Conservation (phyloP, 2,888 invertebrate species). For the Molorchus minor region DNA sequence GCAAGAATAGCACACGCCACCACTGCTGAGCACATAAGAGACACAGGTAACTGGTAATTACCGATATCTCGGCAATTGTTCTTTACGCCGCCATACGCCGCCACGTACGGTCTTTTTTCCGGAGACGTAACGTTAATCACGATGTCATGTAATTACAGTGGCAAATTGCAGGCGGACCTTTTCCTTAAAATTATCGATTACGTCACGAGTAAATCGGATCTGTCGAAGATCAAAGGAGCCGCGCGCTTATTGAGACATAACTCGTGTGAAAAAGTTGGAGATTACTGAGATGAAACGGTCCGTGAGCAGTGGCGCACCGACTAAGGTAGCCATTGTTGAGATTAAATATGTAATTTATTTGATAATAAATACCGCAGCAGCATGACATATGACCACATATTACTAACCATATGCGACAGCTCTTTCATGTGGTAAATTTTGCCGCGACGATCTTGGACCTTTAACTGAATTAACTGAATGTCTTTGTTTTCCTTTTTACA, state of each 20-base stretch:
- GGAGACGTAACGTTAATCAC: constrained; percentile 23
- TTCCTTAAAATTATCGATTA: constrained; percentile 45
- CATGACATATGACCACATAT: too few relatives aligned
- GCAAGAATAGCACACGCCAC: too few relatives aligned
- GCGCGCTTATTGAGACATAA: constrained; percentile 54
- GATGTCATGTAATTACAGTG: constrained; percentile 25
- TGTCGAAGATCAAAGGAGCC: constrained; percentile 51
- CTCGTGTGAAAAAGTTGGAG: constrained; percentile 47
- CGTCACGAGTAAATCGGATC: constrained; percentile 49
- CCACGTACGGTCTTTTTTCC: constrained; percentile 10
- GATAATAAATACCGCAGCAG: too few relatives aligned
- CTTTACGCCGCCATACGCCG: constrained; percentile 15
- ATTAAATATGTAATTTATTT: too few relatives aligned
- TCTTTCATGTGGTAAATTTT: too few relatives aligned
- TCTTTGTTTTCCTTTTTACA: too few relatives aligned
- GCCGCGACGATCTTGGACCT: too few relatives aligned
- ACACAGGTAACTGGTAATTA: constrained; percentile 26
- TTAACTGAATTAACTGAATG: too few relatives aligned
- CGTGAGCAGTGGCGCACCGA: not conserved
- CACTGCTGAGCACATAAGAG: too few relatives aligned
- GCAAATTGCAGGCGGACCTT: constrained; percentile 27
- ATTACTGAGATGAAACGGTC: constrained; percentile 30
- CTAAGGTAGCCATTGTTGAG: too few relatives aligned
- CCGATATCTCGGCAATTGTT: constrained; percentile 21
- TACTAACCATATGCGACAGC: too few relatives aligned